Conservation (phyloP, 2,797 vertebrate genomes). For the Sarcoramphus papa region DNA sequence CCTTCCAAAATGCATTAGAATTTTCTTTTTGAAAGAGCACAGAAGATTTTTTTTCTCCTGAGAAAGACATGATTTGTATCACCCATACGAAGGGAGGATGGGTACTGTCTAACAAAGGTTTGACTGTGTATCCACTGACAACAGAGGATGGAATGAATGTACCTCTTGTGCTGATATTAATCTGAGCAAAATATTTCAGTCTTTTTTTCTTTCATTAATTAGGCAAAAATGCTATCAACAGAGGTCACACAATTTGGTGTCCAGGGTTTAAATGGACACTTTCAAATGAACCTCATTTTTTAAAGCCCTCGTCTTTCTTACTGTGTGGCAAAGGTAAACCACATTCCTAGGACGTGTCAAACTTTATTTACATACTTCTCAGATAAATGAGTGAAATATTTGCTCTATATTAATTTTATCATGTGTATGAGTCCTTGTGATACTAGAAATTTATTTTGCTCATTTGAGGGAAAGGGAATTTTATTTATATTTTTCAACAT, state of each 20-base stretch:
- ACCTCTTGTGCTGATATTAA: slow-evolving; percentile 34
- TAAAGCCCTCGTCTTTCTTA: neutral
- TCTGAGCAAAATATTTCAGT: slow-evolving; percentile 8
- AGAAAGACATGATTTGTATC: slow-evolving; percentile 9
- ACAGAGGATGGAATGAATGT: slow-evolving; percentile 33
- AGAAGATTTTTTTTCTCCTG: neutral
- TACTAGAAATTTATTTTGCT: neutral
- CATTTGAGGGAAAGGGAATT: neutral
- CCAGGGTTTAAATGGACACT: neutral
- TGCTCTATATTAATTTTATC: neutral
- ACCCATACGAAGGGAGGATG: neutral
- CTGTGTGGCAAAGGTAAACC: neutral
- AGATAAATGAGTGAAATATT: neutral
- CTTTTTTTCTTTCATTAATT: slow-evolving; percentile 3
- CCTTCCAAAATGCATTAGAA: neutral
- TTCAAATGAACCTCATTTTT: neutral
- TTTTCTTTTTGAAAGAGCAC: neutral
- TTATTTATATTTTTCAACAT: neutral
- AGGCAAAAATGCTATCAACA: neutral
- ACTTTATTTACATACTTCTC: neutral
- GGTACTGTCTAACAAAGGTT: slow-evolving; percentile 30
- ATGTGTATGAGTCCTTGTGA: neutral
- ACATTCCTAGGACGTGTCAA: neutral
- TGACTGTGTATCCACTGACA: slow-evolving; percentile 37
- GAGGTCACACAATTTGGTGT: neutral